These are phyloP conservation scores for Chorisops tibialis DNA, from an alignment of 2,888 invertebrate species.

Conservation along the genomic window DNA sequence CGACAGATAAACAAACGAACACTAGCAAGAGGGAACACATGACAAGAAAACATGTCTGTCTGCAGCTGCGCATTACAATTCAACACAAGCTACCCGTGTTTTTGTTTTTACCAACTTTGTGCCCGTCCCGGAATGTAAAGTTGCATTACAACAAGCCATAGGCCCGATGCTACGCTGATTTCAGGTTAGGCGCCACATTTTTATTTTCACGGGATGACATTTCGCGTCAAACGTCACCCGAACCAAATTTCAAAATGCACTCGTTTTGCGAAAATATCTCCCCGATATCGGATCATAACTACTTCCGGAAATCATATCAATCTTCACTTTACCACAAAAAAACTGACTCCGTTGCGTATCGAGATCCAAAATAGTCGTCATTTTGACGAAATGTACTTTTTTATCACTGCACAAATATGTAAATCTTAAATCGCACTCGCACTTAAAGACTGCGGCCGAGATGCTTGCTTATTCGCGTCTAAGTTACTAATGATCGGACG, in stretches of 20 bases:
- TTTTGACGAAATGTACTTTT: slow-evolving; percentile 9
- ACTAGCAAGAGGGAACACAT: too few relatives aligned
- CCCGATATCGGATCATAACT: not conserved
- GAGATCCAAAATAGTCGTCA: slow-evolving; percentile 30
- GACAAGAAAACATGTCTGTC: too few relatives aligned
- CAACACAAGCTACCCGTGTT: too few relatives aligned
- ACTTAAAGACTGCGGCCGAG: not conserved
- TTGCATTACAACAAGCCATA: too few relatives aligned
- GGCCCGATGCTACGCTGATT: too few relatives aligned
- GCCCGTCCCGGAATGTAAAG: too few relatives aligned
- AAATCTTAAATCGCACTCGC: not conserved
- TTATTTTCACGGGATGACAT: too few relatives aligned
- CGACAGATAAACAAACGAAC: too few relatives aligned
- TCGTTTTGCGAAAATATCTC: too few relatives aligned
- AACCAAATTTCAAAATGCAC: not conserved
- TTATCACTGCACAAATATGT: not conserved
- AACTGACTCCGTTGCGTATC: slow-evolving; percentile 29
- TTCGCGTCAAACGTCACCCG: not conserved
- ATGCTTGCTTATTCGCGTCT: not conserved
- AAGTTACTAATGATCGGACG: not conserved
- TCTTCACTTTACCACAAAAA: slow-evolving; percentile 27
- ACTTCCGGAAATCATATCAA: not conserved
- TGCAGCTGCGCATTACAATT: too few relatives aligned
- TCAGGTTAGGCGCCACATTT: too few relatives aligned
- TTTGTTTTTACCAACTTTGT: too few relatives aligned